Conservation (phyloP, 2,113 vertebrate genomes). For the Microcebus tavaratra region DNA sequence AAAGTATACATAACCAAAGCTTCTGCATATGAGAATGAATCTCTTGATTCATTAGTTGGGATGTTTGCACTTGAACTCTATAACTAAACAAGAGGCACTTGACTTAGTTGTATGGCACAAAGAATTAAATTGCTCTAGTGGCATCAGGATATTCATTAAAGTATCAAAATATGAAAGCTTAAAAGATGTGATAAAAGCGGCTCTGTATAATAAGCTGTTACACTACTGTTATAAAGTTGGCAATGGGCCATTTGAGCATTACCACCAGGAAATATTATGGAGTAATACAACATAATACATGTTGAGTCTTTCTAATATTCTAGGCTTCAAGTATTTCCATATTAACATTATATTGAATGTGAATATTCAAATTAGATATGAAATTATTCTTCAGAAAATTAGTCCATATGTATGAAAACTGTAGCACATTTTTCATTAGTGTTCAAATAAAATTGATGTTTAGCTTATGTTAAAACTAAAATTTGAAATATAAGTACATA, state of each 20-base stretch:
- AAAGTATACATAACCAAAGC: not conserved
- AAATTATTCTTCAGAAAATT: not conserved
- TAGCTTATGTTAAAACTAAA: not conserved
- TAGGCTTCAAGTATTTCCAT: not conserved
- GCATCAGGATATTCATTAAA: not conserved
- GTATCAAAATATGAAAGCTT: not conserved
- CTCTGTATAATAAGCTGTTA: not conserved
- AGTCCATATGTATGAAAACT: not conserved
- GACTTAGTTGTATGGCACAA: not conserved
- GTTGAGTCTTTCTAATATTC: not conserved
- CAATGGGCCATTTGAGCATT: not conserved
- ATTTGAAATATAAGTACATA: not conserved
- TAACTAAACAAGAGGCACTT: constrained; percentile 4
- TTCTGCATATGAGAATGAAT: not conserved
- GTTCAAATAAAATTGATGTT: not conserved
- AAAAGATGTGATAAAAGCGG: not conserved
- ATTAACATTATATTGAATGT: not conserved
- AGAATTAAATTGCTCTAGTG: not conserved
- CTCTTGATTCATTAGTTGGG: not conserved
- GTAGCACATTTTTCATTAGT: not conserved
- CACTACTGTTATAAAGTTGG: not conserved
- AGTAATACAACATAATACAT: not conserved
- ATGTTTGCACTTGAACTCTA: not conserved
- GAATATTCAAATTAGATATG: not conserved
- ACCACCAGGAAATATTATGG: not conserved